A percentile compares a stretch with the other conserved stretches of the same genome.
These are phyloP conservation scores for Drosophila prosaltans DNA, from an alignment of 1,140 invertebrate species.

Conservation along the genomic window DNA sequence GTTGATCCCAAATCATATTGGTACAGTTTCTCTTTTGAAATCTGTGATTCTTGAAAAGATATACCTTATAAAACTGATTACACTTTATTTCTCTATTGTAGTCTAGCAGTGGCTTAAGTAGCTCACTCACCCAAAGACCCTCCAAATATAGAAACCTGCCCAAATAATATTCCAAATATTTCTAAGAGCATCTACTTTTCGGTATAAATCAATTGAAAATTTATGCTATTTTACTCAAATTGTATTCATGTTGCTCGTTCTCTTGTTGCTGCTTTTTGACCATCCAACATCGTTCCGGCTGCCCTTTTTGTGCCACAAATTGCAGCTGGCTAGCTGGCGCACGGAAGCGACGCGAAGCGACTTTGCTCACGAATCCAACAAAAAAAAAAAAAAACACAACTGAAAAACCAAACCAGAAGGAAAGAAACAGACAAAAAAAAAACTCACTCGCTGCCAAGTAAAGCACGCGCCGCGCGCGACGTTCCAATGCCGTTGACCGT, in stretches of 20 bases:
- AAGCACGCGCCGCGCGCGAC: slow-evolving; percentile 63
- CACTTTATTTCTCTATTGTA: no score
- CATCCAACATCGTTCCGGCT: slow-evolving; percentile 61
- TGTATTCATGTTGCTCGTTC: slow-evolving; percentile 32
- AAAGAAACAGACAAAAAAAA: slow-evolving; percentile 1
- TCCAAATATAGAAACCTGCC: no score
- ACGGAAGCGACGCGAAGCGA: slow-evolving; percentile 57
- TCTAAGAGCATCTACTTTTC: background rate
- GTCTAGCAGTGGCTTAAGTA: no score
- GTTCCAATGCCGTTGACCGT: slow-evolving; percentile 48
- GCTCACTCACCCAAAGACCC: no score
- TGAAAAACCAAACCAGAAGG: slow-evolving; percentile 9
- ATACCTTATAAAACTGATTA: no score
- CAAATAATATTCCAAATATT: background rate
- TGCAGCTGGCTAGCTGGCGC: slow-evolving; percentile 64
- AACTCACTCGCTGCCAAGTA: slow-evolving; percentile 41
- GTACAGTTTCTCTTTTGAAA: no score
- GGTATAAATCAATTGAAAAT: background rate
- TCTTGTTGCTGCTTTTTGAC: slow-evolving; percentile 21
- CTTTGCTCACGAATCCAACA: slow-evolving; percentile 62
- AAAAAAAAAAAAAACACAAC: slow-evolving; percentile 27
- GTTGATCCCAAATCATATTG: no score
- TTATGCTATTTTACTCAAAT: slow-evolving; percentile 23
- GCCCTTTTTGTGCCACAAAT: slow-evolving; percentile 71
- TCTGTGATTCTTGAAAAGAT: no score